Percentiles rank a stretch among this genome's conserved stretches.
These are phyloP conservation scores for Cheilosia vernalis DNA, from an alignment of 2,888 invertebrate species.

Conservation along the genomic window DNA sequence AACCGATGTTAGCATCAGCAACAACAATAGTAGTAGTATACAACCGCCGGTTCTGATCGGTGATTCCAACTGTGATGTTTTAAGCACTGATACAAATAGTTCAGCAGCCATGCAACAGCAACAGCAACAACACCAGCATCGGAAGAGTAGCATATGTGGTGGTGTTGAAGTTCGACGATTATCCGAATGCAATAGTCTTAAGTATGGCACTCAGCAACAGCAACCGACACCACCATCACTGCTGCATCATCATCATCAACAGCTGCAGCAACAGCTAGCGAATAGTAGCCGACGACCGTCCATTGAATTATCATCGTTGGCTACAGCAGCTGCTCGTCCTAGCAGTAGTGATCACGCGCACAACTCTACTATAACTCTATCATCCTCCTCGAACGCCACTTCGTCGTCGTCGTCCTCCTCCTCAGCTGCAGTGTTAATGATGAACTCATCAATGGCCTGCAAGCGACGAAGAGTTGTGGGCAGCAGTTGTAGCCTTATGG, in stretches of 20 bases:
- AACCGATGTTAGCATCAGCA: conserved; percentile 76
- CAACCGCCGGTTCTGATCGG: conserved; percentile 77
- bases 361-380: conserved; percentile 53
- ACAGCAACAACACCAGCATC: conserved; percentile 77
- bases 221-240: conserved; percentile 77
- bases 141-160: conserved; percentile 78
- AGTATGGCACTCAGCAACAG: conserved; percentile 75
- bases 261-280: conserved; percentile 71
- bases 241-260: conserved; percentile 76
- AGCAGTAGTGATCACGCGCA: conserved; percentile 77
- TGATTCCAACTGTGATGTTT: conserved; percentile 83
- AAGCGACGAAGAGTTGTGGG: conserved; percentile 85
- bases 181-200: conserved; percentile 83
- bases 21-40: conserved; percentile 77
- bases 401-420: conserved; percentile 70
- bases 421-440: conserved; percentile 41
- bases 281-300: conserved; percentile 84
- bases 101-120: conserved; percentile 75
- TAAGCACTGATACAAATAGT: conserved; percentile 78
- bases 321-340: conserved; percentile 76
- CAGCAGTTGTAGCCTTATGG: conserved; percentile 75
- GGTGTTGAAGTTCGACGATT: conserved; percentile 84
- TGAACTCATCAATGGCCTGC: conserved; percentile 82
- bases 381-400: conserved; percentile 75
- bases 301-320: conserved; percentile 83